These are phyloP conservation scores for Cephalopachus bancanus DNA, from an alignment of 2,797 vertebrate species.

Conservation along the genomic window DNA sequence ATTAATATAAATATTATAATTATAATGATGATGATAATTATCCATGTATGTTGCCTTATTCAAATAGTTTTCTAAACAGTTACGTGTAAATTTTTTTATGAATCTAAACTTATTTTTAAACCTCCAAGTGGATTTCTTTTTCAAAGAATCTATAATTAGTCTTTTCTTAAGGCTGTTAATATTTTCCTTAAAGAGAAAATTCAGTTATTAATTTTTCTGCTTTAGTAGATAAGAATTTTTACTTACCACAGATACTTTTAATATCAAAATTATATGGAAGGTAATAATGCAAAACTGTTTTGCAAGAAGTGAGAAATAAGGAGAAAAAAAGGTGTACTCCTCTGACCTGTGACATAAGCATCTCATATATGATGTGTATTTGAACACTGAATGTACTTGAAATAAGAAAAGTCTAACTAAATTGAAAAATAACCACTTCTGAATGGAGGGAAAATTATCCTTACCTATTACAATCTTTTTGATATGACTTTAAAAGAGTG, in stretches of 20 bases:
- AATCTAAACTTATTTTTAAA: constrained; percentile 51
- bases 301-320: background rate
- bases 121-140: background rate
- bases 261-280: background rate
- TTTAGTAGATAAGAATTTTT: background rate
- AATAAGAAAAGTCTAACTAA: constrained; percentile 60
- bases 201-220: constrained; percentile 47
- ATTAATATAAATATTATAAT: background rate
- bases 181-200: constrained; percentile 52
- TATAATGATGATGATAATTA: background rate
- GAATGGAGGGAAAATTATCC: background rate
- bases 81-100: background rate
- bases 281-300: background rate
- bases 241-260: constrained; percentile 11
- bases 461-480: background rate
- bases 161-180: constrained; percentile 46
- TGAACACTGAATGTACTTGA: background rate
- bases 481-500: constrained; percentile 46
- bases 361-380: background rate
- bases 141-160: constrained; percentile 18
- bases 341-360: background rate
- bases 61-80: constrained; percentile 42
- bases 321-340: background rate
- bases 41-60: background rate
- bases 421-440: constrained; percentile 27